Conservation (phyloP, 2,797 vertebrate species). For the Semotilus atromaculatus region DNA sequence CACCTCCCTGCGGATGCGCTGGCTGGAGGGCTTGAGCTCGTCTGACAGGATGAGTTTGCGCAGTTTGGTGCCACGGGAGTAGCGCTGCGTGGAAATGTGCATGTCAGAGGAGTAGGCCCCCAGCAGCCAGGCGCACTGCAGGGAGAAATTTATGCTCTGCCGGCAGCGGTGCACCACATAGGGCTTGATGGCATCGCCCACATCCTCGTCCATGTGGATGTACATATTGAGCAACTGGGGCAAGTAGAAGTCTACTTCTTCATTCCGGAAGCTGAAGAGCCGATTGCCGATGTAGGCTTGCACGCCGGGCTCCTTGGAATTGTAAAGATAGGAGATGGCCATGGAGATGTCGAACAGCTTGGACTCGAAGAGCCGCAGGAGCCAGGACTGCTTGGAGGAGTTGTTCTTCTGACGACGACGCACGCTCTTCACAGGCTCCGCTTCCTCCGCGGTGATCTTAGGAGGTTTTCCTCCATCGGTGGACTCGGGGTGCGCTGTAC, state of each 20-base stretch:
- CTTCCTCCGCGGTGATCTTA: constrained; percentile 77
- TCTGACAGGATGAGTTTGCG: constrained; percentile 94
- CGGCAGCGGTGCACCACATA: constrained; percentile 96
- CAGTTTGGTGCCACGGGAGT: constrained; percentile 94
- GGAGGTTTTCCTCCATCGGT: constrained; percentile 26
- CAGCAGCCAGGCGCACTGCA: constrained; percentile 92
- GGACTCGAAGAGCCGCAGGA: constrained; percentile 94
- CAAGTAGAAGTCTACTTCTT: constrained; percentile 94
- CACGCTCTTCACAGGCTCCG: constrained; percentile 74
- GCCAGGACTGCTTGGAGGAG: constrained; percentile 93
- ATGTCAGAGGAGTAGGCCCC: constrained; percentile 96
- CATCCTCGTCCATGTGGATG: constrained; percentile 98
- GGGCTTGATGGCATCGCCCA: constrained; percentile 96
- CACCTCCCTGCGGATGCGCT: constrained; percentile 78
- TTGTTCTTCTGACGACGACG: constrained; percentile 86
- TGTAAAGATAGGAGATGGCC: constrained; percentile 97
- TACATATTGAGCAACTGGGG: constrained; percentile 99
- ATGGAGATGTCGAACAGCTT: constrained; percentile 98
- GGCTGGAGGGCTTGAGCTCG: constrained; percentile 87
- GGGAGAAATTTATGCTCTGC: constrained; percentile 93
- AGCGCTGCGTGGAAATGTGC: constrained; percentile 97
- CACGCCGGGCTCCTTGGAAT: constrained; percentile 95
- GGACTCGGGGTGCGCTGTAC: constrained; percentile 29
- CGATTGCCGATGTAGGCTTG: constrained; percentile 98
- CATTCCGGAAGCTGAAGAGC: constrained; percentile 90